Base-by-base conservation (phyloP, 1,140 invertebrate species). In the Arctopsyche grandis region DNA sequence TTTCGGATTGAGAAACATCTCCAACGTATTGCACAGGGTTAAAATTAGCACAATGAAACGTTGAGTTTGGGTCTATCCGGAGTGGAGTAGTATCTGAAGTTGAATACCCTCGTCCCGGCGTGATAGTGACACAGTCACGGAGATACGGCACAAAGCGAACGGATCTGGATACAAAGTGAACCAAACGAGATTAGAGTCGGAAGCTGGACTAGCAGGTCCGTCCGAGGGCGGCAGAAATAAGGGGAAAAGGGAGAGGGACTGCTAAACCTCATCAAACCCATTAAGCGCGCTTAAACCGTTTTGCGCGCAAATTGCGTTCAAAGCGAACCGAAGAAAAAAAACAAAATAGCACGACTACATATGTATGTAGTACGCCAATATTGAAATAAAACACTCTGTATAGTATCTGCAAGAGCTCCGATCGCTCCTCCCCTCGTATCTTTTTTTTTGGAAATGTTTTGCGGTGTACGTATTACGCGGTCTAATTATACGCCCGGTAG, bases 151-250 rank as follows among this genome's bases (percentile, higher is more conserved):
- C 80, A 81, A 81, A 81, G 80, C 73, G 80, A 73, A 69, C 74
- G 74, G 77, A 81, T 79, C 77, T 70, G 56, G 78, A 52, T 80
- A 82, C 81, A 82, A 82, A 82, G 81, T 82, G 81, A 76, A 78
- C 78, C 63, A 80, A 82, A 82, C 76, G 46, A 80, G 81, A 82
- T 82, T 82, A 82, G 78, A 77, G 69, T 78, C 66, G 71, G 79
- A 74, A 63, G 52, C 63, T 21, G 69, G 75, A 66, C 63, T 52
- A 3, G 10, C 14, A 21, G 56, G 16, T 60, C 56, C 56, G 16
- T 60, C 29, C 29, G 29, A 38, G 29, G 29, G 29, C 29, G 29
- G 29, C 29, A 38, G 29, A 7, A 38, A 38, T 38, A 7, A 38
- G 29, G 7, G 29, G 29, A 38, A 38, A 38, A 38, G 29, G 29